These are phyloP conservation scores for Papilio polyxenes DNA, from an alignment of 1,140 invertebrate genomes.

Conservation along the genomic window DNA sequence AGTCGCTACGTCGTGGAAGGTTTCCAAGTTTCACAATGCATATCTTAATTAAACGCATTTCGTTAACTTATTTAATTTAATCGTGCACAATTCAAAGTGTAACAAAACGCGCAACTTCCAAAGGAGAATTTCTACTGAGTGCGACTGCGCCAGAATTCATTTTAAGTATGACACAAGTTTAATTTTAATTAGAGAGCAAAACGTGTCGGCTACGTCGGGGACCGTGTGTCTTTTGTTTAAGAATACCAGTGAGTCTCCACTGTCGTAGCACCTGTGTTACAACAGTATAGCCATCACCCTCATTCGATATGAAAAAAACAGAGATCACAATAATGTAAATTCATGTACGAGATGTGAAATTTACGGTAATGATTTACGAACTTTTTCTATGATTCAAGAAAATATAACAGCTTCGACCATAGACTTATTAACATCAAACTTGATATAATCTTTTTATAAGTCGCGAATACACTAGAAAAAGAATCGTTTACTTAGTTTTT, in stretches of 20 bases:
- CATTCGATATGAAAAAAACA: too few relatives aligned
- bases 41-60: constrained; percentile 26
- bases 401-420: too few relatives aligned
- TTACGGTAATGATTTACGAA: too few relatives aligned
- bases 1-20: neutral
- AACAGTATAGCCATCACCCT: too few relatives aligned
- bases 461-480: neutral
- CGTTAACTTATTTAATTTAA: constrained; percentile 29
- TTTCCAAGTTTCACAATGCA: constrained; percentile 15
- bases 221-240: neutral
- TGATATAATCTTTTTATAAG: neutral
- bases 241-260: neutral
- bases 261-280: too few relatives aligned
- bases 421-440: neutral
- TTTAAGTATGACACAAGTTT: constrained; percentile 28
- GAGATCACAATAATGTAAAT: too few relatives aligned
- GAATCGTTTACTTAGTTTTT: neutral
- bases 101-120: constrained; percentile 14
- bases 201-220: neutral
- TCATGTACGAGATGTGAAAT: too few relatives aligned
- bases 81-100: constrained; percentile 8
- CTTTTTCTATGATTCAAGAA: too few relatives aligned
- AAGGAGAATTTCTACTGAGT: neutral
- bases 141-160: neutral
- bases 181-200: constrained; percentile 17